Conservation (phyloP, 2,797 vertebrate species). For the Tenualosa thibaudeaui region DNA sequence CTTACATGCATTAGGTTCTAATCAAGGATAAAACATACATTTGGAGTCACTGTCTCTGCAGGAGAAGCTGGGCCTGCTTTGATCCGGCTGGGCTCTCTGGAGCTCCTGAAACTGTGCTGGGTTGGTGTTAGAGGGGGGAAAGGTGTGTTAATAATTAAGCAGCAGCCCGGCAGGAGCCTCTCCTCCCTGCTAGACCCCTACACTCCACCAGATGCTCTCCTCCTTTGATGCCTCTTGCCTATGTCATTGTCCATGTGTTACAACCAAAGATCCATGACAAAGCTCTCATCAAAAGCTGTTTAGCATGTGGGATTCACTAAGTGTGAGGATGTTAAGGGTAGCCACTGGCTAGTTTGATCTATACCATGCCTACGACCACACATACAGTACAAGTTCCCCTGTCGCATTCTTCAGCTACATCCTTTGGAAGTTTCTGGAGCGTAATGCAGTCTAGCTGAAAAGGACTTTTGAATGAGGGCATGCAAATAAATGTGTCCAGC, state of each 20-base stretch:
- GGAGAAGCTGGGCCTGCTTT: background rate
- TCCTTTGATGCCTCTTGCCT: background rate
- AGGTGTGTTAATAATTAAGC: conserved; percentile 18
- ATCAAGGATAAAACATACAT: background rate
- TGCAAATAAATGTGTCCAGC: background rate
- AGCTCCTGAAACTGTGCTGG: background rate
- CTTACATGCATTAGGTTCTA: background rate
- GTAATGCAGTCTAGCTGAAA: background rate
- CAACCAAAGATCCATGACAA: background rate
- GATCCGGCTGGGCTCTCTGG: background rate
- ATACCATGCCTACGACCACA: background rate
- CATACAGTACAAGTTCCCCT: background rate
- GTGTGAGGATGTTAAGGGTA: background rate
- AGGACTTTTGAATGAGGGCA: background rate
- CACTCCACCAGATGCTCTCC: background rate
- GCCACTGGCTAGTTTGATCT: background rate
- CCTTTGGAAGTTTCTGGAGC: background rate
- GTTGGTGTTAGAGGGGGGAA: background rate
- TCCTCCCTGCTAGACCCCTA: background rate
- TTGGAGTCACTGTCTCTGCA: background rate
- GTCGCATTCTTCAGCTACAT: background rate
- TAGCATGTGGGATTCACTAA: background rate
- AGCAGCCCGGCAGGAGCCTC: background rate
- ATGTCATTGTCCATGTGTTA: background rate
- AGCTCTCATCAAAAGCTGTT: background rate